phyloP scores from a whole-genome alignment of 2,113 vertebrate genomes.

The Cygnus buccinator region DNA sequence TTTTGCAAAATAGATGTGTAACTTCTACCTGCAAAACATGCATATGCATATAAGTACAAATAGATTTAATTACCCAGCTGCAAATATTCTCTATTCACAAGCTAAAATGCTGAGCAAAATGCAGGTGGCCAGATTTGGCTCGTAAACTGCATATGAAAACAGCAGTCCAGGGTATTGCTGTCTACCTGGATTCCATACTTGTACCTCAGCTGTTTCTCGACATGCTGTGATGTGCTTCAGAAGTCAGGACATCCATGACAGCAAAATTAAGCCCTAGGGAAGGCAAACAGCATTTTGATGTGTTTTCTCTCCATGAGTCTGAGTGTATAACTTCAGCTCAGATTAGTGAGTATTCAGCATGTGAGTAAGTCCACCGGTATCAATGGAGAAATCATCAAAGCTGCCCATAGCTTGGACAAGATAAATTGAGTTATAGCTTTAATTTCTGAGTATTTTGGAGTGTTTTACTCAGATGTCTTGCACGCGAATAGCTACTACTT shows the following conservation, averaged over 20 bases:
- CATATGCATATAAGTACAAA: neutral
- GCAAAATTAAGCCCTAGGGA: neutral
- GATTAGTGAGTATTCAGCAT: neutral
- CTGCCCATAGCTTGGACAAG: neutral
- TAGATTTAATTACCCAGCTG: conserved; percentile 52
- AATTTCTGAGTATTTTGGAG: neutral
- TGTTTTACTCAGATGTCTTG: neutral
- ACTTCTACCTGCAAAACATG: conserved; percentile 13
- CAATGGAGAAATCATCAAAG: neutral
- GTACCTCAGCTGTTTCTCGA: neutral
- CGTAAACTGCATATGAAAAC: neutral
- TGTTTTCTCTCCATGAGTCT: neutral
- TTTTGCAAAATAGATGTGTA: neutral
- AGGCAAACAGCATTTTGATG: neutral
- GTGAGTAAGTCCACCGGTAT: neutral
- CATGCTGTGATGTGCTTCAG: neutral
- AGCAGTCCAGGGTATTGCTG: neutral
- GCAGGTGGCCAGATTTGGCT: conserved; percentile 24
- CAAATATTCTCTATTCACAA: conserved; percentile 25
- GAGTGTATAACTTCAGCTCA: neutral
- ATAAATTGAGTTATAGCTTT: neutral
- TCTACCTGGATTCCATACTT: neutral
- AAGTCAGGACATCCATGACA: neutral
- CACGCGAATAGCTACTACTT: neutral
- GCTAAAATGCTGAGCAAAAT: conserved; percentile 32